Percentiles rank a stretch among this genome's conserved stretches.
Conservation (phyloP, 2,113 vertebrate species). For the Tautogolabrus adspersus region DNA sequence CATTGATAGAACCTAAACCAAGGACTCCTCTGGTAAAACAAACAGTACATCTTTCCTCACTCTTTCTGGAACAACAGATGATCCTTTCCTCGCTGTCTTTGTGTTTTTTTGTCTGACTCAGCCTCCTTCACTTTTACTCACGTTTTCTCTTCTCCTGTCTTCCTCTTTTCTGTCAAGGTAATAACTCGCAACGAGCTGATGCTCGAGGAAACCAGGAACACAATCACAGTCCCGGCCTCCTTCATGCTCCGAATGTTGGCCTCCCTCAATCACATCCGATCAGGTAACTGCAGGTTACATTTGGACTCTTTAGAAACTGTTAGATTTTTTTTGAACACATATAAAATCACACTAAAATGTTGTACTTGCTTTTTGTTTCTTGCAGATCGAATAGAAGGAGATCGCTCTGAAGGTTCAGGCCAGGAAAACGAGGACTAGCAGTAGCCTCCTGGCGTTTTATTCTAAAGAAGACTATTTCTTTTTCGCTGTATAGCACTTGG, state of each 20-base stretch:
- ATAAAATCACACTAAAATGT: background rate
- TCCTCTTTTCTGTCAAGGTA: conserved; percentile 82
- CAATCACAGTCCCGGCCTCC: conserved; percentile 97
- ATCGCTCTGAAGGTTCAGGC: conserved; percentile 94
- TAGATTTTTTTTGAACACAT: background rate
- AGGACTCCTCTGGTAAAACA: no score
- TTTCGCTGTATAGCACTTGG: conserved; percentile 85
- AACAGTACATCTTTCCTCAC: no score
- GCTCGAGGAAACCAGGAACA: conserved; percentile 98
- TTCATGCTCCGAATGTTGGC: conserved; percentile 99
- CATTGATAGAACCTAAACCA: no score
- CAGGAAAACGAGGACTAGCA: conserved; percentile 96
- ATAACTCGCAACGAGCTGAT: conserved; percentile 98
- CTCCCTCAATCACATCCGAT: conserved; percentile 96
- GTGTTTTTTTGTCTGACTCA: no score
- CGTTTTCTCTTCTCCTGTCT: background rate
- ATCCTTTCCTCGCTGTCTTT: no score
- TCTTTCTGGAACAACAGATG: no score
- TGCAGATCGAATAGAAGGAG: conserved; percentile 93
- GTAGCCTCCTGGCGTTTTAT: conserved; percentile 72
- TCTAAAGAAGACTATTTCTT: conserved; percentile 58
- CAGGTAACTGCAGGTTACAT: conserved; percentile 82
- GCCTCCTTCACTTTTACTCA: background rate
- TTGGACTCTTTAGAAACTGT: background rate
- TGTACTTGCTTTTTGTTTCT: background rate